Conservation (phyloP, 1,140 invertebrate genomes). For the Micrasema longulum region DNA sequence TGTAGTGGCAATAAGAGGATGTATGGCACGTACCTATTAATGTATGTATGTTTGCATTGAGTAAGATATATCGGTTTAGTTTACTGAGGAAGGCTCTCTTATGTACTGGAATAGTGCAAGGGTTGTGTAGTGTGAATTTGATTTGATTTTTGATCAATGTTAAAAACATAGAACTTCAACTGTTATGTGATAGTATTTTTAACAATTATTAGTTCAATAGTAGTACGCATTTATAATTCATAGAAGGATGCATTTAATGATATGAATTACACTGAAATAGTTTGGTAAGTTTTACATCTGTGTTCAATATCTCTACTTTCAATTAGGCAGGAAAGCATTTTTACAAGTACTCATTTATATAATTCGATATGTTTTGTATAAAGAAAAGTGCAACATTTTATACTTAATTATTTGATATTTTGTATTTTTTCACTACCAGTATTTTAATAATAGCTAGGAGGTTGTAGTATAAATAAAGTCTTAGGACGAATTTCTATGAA, state of each 20-base stretch:
- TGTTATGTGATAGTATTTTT: slow-evolving; percentile 52
- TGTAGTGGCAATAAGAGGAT: no score
- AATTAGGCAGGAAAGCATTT: slow-evolving; percentile 7
- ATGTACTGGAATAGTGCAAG: no score
- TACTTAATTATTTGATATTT: slow-evolving; percentile 51
- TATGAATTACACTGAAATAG: slow-evolving; percentile 23
- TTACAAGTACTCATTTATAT: slow-evolving; percentile 31
- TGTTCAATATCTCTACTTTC: slow-evolving; percentile 8
- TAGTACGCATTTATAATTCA: slow-evolving; percentile 44
- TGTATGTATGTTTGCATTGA: no score
- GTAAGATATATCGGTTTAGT: no score
- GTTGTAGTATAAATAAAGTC: slow-evolving; percentile 56
- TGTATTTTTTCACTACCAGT: slow-evolving; percentile 70
- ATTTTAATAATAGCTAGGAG: slow-evolving; percentile 67
- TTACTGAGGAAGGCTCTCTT: no score
- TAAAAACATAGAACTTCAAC: slow-evolving; percentile 39
- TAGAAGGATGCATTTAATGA: slow-evolving; percentile 3
- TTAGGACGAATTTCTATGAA: slow-evolving; percentile 59
- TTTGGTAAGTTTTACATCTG: slow-evolving; percentile 29
- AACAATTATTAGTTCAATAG: slow-evolving; percentile 48
- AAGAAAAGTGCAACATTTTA: slow-evolving; percentile 37
- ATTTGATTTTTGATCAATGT: slow-evolving; percentile 29
- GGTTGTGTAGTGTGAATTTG: slow-evolving; percentile 28
- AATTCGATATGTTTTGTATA: slow-evolving; percentile 41
- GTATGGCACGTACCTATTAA: no score